Base-by-base conservation (phyloP, 2,113 vertebrate species). In the Chauna torquata region DNA sequence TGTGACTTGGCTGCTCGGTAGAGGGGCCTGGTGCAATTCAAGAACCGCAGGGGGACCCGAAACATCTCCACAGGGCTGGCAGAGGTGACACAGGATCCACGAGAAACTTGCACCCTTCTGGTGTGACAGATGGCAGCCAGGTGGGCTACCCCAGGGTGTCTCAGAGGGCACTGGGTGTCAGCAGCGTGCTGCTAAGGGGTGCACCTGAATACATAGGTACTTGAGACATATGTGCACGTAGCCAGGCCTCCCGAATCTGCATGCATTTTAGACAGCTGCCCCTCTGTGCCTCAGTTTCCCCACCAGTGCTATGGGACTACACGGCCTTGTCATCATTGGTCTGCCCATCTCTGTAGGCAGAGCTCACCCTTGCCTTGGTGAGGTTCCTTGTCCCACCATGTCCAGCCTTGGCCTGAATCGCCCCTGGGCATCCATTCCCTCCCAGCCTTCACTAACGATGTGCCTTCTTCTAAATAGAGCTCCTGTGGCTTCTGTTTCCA, bases 51-150 rank as follows among this genome's bases (percentile, higher is more conserved):
- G 62, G 79, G 84, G 81, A 62, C 18, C 47, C 3, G 34, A 18
- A 81, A 44, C 27, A 1, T 12, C 54, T 64, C 80, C 30, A 8
- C 1, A 0, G 86, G 80, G 72, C 69, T 45, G 69, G 65, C 40
- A 84, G 94, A 72, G 64, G 87, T 69, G 94, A 95, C 75, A 96
- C 84, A 24, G 94, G 91, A 95, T 75, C 83, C 8, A 6, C 0
- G 0, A 52, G 36, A 84, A 72, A 40, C 70, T 65, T 38, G 47
- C 3, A 74, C 36, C 94, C 89, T 91, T 85, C 94, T 96, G 94
- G 44, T 0, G 0, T 19, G 82, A 20, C 96, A 97, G 96, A 95
- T 95, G 96, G 94, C 0, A 2, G 78, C 79, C 94, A 94, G 91
- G 89, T 96, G 95, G 84, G 74, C 59, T 40, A 32, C 11, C 47